Evolutionary conservation across 2,113 vertebrate species (phyloP), one percentile per base, ranked within the genome.

Genomic region (Callopanchax toddi): DNA sequence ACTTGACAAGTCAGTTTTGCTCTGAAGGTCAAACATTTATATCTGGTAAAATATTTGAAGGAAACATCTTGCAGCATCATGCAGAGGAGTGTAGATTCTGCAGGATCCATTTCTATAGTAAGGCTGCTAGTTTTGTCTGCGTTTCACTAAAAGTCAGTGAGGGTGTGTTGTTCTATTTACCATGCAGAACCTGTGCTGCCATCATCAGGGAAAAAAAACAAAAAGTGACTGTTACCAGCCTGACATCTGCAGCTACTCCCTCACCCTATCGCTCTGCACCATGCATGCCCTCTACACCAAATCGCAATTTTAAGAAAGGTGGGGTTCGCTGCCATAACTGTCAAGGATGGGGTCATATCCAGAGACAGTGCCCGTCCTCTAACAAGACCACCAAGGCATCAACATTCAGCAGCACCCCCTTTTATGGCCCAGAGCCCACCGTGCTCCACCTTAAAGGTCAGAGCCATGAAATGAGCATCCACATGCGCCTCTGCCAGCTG

Each of bases 391-490:
- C 26, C 16, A 59, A 59, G 25, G 16, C 17, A 21, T 26, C 11
- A 6, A 16, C 34, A 21, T 21, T 5, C 3, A 39, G 7, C 13
- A 37, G 50, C 18, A 2, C 52, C 12, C 6, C 6, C 12, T 26
- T 12, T 25, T 7, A 52, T 2, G 26, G n/a, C 52, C 18, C 32
- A 21, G 3, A 22, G 13, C 12, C 52, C 20, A 37, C 32, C 13
- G 34, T 39, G 20, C 52, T 32, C 23, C 56, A 59, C 17, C 23
- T 59, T 12, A 45, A 59, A 4, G 11, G 11, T 25, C 40, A 45
- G 17, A 45, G 26, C n/a, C 40, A 15, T 13, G 56, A 59, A 32
- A 59, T 59, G 56, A 44, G 40, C 18, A 59, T 59, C 11, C 13
- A 34, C 25, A 18, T 57, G 39, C 1, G 0, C 21, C 7, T 57